Evolutionary conservation across 1,140 invertebrate genomes (phyloP), one percentile per base, ranked within the genome.

Genomic region (Contarinia nasturtii): DNA sequence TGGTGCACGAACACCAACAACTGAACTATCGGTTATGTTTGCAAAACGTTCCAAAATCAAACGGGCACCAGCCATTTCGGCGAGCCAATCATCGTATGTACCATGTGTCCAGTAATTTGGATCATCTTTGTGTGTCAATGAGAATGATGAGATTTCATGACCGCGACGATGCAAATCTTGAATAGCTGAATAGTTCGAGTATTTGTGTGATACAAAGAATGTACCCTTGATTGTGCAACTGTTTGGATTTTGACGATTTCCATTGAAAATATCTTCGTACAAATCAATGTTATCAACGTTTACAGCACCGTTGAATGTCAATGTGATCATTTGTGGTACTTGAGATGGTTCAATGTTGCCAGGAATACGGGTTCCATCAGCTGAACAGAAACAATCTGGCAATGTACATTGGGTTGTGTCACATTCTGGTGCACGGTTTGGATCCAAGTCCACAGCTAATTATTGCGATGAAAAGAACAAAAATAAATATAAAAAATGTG

Each of bases 181-280:
- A 1, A 94, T 79, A 5, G 87, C 84, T 10, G 88, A 90, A 59
- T 96, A 96, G 65, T 96, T 94, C 44, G 86, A 89, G 65, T 91
- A 95, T 59, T 93, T 91, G 72, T 96, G 90, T 1, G 87, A 91
- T 0, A 93, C 82, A 64, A 96, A 98, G 74, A 94, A 94, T 5
- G 90, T 96, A 50, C 86, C 85, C 52, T 80, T 77, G 59, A 94
- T 87, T 55, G 89, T 83, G 60, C 92, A 97, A 19, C 91, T 86
- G 61, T 96, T 95, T 15, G 89, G 86, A 59, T 93, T 93, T 54
- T 77, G 75, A 14, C 85, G 72, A 53, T 80, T 75, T 2, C 84
- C 85, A 57, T 84, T 88, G 70, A 91, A 91, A 52, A 91, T 74
- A 52, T 89, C 85, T 41, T 90, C 82, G 66, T 92, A 93, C 40